Conservation (phyloP, 2,797 vertebrate genomes). For the Silurus aristotelis region DNA sequence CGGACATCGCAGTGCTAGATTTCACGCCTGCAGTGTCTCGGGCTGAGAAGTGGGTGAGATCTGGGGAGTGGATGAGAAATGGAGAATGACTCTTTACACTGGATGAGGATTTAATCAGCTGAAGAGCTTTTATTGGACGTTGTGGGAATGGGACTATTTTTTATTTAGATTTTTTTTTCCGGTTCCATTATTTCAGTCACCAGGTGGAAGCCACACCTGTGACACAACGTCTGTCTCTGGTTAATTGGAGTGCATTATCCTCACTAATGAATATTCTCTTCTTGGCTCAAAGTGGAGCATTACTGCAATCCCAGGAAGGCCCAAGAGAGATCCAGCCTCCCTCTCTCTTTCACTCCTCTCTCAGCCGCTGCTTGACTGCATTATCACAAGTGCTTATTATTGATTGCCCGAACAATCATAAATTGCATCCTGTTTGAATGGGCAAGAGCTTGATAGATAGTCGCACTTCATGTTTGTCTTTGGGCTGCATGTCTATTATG, state of each 20-base stretch:
- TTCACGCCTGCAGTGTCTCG: conserved; percentile 56
- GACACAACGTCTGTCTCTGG: conserved; percentile 55
- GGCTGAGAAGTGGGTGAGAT: conserved; percentile 51
- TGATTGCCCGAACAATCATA: conserved; percentile 56
- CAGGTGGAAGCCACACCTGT: conserved; percentile 77
- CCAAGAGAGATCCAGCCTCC: conserved; percentile 70
- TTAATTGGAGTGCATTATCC: conserved; percentile 76
- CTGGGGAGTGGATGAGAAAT: conserved; percentile 45
- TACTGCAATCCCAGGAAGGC: conserved; percentile 62
- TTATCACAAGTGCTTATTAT: conserved; percentile 54
- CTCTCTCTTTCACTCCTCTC: conserved; percentile 57
- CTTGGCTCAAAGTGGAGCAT: conserved; percentile 76
- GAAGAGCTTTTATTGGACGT: not conserved
- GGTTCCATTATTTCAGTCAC: conserved; percentile 53
- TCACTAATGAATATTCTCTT: conserved; percentile 75
- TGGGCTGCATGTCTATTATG: not conserved
- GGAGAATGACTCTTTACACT: conserved; percentile 47
- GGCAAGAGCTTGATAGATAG: conserved; percentile 30
- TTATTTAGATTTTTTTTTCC: not conserved
- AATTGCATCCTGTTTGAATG: conserved; percentile 46
- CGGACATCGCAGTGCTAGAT: conserved; percentile 43
- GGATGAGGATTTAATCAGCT: conserved; percentile 55
- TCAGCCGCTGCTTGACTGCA: conserved; percentile 51
- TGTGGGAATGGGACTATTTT: not conserved
- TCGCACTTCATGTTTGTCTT: conserved; percentile 4